Percentiles rank a stretch among this genome's conserved stretches.
phyloP scores from a whole-genome alignment of 2,797 vertebrate species.

The Glyptemys insculpta region DNA sequence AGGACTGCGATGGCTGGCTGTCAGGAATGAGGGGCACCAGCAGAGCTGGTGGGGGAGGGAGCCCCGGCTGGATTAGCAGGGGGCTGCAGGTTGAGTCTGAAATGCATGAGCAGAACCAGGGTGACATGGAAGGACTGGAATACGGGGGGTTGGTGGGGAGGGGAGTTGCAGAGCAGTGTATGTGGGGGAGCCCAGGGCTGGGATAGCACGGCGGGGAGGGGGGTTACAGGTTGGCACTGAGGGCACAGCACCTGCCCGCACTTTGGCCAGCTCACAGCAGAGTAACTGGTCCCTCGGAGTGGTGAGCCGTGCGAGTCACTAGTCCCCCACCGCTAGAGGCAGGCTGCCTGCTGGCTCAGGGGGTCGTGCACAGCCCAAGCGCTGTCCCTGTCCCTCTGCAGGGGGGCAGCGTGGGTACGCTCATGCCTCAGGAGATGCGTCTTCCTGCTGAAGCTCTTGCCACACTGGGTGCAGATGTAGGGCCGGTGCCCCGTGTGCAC shows the following conservation, averaged over 20 bases:
- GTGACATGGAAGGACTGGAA: not conserved
- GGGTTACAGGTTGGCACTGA: not conserved
- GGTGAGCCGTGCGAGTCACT: not conserved
- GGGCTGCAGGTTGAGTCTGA: too few species aligned
- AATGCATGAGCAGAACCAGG: not conserved
- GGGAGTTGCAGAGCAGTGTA: not conserved
- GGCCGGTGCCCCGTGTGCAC: constrained; percentile 83
- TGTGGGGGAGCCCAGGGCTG: not conserved
- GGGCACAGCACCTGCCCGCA: not conserved
- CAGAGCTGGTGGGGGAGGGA: not conserved
- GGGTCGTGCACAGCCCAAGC: not conserved
- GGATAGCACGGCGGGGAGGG: not conserved
- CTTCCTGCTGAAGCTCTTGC: constrained; percentile 82
- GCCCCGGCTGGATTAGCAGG: not conserved
- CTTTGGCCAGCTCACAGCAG: too few species aligned
- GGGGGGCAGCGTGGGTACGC: constrained; percentile 59
- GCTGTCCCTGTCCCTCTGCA: not conserved
- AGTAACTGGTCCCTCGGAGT: rapidly evolving
- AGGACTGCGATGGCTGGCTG: not conserved
- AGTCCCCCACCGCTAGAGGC: not conserved
- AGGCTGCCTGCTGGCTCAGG: too few species aligned
- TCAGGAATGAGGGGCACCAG: not conserved
- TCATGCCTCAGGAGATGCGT: constrained; percentile 82
- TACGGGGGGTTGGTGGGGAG: too few species aligned
- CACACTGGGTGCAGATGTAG: constrained; percentile 77